Evolutionary conservation across 2,888 invertebrate species (phyloP), one percentile per base, ranked within the genome.

Genomic region (Drosophila cognata): DNA sequence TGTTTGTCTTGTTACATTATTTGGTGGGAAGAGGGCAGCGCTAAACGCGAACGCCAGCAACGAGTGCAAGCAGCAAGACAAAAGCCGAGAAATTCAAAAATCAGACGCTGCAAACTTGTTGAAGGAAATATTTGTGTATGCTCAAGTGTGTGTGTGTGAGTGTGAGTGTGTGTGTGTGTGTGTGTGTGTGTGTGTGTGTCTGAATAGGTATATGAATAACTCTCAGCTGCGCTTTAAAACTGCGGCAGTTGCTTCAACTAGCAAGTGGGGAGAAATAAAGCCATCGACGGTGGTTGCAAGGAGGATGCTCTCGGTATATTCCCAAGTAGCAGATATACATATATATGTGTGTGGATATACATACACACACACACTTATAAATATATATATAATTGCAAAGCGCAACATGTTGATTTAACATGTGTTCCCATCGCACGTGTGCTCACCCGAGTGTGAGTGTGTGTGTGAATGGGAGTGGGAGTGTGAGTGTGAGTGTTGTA

Each of bases 81-180:
- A 72, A 88, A 85, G 89, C 82, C 88, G 72, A 76, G 63, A 89
- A 75, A 85, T 77, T 82, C 88, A 80, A 85, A 86, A 89, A 89
- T 89, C 89, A 89, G 82, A 80, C 68, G 57, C 69, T 81, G 80
- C 76, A 89, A 85, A 89, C 85, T 86, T 86, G 85, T 89, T 86
- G 89, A 86, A 76, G 88, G 82, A 78, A 88, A 88, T 84, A 70
- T 78, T 89, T 81, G 73, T 75, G 53, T 71, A 75, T 48, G 56
- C 64, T 35, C 66, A 52, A 58, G 31, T 56, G 41, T 56, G 48
- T 55, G 31, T 55, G 31, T 48, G 43, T n/a, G 29, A 21, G 35
- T 48, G 36, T n/a, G 36, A 51, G 10, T 51, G 21, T 29, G 13
- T 36, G 50, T 38, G 31, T 57, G 41, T 48, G 21, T 7, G 41